Evolutionary conservation across 1,140 invertebrate species (phyloP).

Genomic region (Drosophila sucinea): DNA sequence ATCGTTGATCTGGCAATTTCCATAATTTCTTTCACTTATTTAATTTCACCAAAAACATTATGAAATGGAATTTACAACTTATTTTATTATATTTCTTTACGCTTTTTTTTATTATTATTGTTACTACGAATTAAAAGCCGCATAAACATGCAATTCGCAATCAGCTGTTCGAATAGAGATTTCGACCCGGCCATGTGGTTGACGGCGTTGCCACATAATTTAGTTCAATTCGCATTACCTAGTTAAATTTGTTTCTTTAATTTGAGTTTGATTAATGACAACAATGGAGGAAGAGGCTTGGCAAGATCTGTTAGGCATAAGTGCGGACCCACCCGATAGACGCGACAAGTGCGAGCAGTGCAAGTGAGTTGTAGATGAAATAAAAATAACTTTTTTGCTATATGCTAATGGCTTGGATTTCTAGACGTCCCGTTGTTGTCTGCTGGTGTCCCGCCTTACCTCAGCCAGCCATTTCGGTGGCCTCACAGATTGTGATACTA

Average conservation of each 20-base stretch:
- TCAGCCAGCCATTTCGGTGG: constrained; percentile 86
- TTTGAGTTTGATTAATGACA: constrained; percentile 58
- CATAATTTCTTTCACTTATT: no score
- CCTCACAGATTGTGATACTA: constrained; percentile 90
- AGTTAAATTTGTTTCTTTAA: constrained; percentile 26
- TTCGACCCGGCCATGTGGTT: constrained; percentile 41
- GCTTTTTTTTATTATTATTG: no score
- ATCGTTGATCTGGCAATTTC: no score
- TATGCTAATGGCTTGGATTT: constrained; percentile 53
- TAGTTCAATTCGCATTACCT: not conserved
- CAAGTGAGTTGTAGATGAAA: constrained; percentile 85
- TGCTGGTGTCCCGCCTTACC: constrained; percentile 95
- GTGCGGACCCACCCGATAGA: constrained; percentile 89
- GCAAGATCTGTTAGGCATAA: constrained; percentile 88
- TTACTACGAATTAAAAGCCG: not conserved
- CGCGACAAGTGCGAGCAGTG: constrained; percentile 88
- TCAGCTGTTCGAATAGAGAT: constrained; percentile 56
- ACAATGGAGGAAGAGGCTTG: constrained; percentile 57
- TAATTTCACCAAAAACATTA: no score
- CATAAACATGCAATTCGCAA: constrained; percentile 18
- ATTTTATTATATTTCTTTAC: no score
- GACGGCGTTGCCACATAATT: constrained; percentile 50
- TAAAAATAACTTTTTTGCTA: not conserved
- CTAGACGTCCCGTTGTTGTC: constrained; percentile 91
- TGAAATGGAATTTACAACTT: no score